Evolutionary conservation across 2,113 vertebrate species (phyloP).

Genomic region (Oncorhynchus gorbuscha): DNA sequence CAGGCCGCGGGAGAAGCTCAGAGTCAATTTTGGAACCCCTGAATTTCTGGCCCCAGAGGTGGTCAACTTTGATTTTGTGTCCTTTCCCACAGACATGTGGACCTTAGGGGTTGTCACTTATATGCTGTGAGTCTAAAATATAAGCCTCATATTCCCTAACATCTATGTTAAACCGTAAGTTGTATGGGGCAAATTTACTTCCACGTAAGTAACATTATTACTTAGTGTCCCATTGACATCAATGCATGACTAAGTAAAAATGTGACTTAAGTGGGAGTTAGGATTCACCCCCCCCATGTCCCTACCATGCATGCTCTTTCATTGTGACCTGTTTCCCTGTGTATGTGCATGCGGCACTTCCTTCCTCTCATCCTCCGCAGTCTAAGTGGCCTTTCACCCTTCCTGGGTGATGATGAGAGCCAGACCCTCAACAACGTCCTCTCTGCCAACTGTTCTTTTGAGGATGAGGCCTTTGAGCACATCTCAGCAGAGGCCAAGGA

Average conservation of each 20-base stretch:
- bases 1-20: constrained; percentile 80
- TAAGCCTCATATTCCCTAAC: too few relatives aligned
- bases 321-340: not conserved
- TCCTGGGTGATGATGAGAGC: constrained; percentile 90
- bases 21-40: constrained; percentile 81
- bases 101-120: constrained; percentile 85
- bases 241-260: too few relatives aligned
- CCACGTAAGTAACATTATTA: too few relatives aligned
- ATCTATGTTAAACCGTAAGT: too few relatives aligned
- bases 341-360: not conserved
- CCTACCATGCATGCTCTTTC: too few relatives aligned
- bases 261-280: too few relatives aligned
- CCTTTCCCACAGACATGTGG: constrained; percentile 88
- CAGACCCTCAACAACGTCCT: constrained; percentile 88
- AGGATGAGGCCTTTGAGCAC: constrained; percentile 89
- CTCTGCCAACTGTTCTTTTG: constrained; percentile 89
- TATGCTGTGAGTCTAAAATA: constrained; percentile 79
- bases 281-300: too few relatives aligned
- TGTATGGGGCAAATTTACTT: too few relatives aligned
- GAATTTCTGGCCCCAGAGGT: constrained; percentile 86
- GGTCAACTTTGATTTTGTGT: constrained; percentile 85
- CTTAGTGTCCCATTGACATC: too few relatives aligned
- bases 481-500: constrained; percentile 87
- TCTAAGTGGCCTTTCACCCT: constrained; percentile 88
- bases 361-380: constrained; percentile 53